A percentile compares a stretch with the other conserved stretches of the same genome.
Evolutionary conservation across 2,113 vertebrate species (phyloP).

Genomic region (Phylloscopus trochilus): DNA sequence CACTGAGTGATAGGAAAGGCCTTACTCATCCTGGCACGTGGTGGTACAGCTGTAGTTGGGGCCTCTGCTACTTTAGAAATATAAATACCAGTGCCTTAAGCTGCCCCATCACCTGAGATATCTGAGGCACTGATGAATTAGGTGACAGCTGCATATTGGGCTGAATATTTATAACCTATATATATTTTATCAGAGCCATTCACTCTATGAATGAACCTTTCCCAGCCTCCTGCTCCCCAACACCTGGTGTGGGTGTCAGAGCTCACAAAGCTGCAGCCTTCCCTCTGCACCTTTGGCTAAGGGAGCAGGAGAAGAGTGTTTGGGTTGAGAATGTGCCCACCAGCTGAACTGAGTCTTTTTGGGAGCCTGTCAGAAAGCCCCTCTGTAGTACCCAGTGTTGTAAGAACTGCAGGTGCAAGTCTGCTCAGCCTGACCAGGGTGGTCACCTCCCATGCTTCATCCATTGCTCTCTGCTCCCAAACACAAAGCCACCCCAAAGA

Average conservation of each 20-base stretch:
- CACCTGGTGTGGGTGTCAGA: not conserved
- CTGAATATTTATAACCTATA: not conserved
- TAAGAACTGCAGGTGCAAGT: not conserved
- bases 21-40: not conserved
- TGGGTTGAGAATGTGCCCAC: not conserved
- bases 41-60: not conserved
- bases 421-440: not conserved
- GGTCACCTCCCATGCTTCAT: not conserved
- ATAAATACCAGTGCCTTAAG: not conserved
- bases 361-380: not conserved
- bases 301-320: not conserved
- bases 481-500: not conserved
- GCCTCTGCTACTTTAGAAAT: not conserved
- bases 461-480: not conserved
- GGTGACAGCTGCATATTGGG: not conserved
- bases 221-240: not conserved
- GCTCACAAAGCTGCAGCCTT: not conserved
- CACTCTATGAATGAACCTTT: not conserved
- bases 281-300: not conserved
- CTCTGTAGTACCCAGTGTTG: not conserved
- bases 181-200: not conserved
- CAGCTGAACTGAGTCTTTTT: accelerated
- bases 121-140: not conserved
- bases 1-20: not conserved
- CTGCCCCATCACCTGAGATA: not conserved